A percentile compares a stretch with the other conserved stretches of the same genome.
Conservation (phyloP, 1,140 invertebrate genomes). For the Saxidomus purpurata region DNA sequence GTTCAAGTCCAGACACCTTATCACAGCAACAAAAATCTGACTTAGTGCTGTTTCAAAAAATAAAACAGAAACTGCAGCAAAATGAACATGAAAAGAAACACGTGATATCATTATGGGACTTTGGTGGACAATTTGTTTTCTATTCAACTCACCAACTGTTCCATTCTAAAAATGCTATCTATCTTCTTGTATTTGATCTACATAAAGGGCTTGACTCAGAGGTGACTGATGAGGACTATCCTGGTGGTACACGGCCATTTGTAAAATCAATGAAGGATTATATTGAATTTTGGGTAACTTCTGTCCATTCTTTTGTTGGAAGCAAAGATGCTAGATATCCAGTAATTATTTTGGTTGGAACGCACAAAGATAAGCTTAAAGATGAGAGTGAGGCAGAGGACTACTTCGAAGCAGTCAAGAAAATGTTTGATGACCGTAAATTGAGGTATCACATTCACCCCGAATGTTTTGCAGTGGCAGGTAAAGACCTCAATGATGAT, state of each 20-base stretch:
- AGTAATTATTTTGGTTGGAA: not conserved
- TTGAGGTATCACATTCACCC: not conserved
- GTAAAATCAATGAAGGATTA: constrained; percentile 5
- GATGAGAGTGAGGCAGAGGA: not conserved
- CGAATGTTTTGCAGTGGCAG: not conserved
- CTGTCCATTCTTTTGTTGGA: not conserved
- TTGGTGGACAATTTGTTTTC: constrained; percentile 8
- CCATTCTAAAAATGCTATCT: not conserved
- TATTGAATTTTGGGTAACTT: constrained; percentile 1
- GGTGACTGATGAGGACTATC: not conserved
- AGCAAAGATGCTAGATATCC: not conserved
- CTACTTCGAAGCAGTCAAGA: not conserved
- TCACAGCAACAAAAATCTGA: no score
- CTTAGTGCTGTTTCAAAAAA: not conserved
- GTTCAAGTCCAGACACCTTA: no score
- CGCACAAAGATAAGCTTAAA: not conserved
- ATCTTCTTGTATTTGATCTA: not conserved
- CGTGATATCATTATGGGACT: not conserved
- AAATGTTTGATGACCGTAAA: not conserved
- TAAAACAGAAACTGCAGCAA: not conserved
- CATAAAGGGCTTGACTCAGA: not conserved
- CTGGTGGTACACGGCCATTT: not conserved
- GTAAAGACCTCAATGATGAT: not conserved
- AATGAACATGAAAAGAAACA: not conserved
- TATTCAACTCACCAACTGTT: not conserved